Evolutionary conservation across 2,888 invertebrate species (phyloP), one percentile per base, ranked within the genome.

Genomic region (Cosmia trapezina): DNA sequence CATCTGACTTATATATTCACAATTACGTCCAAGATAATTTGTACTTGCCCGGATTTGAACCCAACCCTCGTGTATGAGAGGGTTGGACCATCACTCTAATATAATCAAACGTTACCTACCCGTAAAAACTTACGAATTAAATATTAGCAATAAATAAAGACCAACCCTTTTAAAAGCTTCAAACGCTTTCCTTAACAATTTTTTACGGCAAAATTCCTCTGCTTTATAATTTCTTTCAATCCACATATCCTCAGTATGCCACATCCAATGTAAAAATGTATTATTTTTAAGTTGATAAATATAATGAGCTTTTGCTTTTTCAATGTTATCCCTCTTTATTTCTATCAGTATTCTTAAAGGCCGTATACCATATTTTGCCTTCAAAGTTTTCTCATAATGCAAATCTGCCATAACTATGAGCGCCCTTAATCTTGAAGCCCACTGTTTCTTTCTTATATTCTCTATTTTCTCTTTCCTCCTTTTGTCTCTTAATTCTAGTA

Each of bases 401-500:
- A 96, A 89, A 81, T 96, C 96, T 19, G 96, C 96, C 96, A 96
- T 96, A n/a, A 96, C 96, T 71, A 87, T 93, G 5, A 96, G 90
- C 17, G 94, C 94, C 79, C 96, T 89, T 81, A 96, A 89, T 87
- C 94, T 92, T 78, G 95, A 96, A 9, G 92, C 91, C 76, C 94
- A 90, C 83, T 96, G 97, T 89, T 97, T 97, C 85, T 97, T 97
- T 78, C 96, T 92, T 74, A 97, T 96, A 85, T 96, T 97, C 43
- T 97, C 96, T 83, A 96, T 93, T 90, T 97, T 97, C 87, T 97
- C 97, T 83, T 94, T 96, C 71, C 94, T 96, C 33, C 97, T 94
- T 87, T 96, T 97, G 78, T 97, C 97, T 86, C 96, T 97, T 51
- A 97, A 94, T 75, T 97, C 97, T 87, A 97, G 96, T 11, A 97